Base-by-base conservation (phyloP, 2,797 vertebrate species). In the Sebastes hubbsi region DNA sequence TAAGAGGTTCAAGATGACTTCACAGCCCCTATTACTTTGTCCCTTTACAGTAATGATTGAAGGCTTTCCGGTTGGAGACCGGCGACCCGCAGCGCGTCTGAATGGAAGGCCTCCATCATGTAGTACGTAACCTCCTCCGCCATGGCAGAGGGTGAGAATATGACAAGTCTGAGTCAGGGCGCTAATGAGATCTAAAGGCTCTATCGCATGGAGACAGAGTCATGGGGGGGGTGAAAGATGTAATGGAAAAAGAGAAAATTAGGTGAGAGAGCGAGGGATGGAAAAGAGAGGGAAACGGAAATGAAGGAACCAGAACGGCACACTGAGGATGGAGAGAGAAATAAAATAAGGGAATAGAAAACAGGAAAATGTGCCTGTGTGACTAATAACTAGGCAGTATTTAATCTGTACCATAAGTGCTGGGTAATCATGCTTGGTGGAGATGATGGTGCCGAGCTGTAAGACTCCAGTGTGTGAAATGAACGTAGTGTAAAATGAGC, bases 151-250 rank as follows among this genome's bases (percentile, higher is more conserved):
- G 77, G 80, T 78, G 89, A 83, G 74, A 77, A 75, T 67, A 77
- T 77, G 82, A 87, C 86, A 87, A 16, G 36, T 78, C 63, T 14
- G 32, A 65, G 55, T 69, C 8, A 14, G 27, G 36, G 70, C 54
- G 68, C 73, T 92, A 92, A 92, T 91, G 88, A 92, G 86, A 77
- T 80, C 78, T 75, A 74, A 84, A 70, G 71, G 68, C 68, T 77
- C 46, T 24, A 38, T 56, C 22, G 25, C 70, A 24, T 62, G 66
- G 73, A 84, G 52, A 63, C 4, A 8, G 20, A 55, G 72, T 10
- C 8, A 38, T 2, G 2, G 2, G 29, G 42, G 52, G 54, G 67
- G 42, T 8, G 42, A 7, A 46, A 46, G 42, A 49, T 79, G 82
- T 49, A 12, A 67, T 52, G 54, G 59, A 30, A 77, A 65, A 54